A percentile compares a stretch with the other conserved stretches of the same genome.
Conservation (phyloP, 2,113 vertebrate species). For the Lepus timidus region DNA sequence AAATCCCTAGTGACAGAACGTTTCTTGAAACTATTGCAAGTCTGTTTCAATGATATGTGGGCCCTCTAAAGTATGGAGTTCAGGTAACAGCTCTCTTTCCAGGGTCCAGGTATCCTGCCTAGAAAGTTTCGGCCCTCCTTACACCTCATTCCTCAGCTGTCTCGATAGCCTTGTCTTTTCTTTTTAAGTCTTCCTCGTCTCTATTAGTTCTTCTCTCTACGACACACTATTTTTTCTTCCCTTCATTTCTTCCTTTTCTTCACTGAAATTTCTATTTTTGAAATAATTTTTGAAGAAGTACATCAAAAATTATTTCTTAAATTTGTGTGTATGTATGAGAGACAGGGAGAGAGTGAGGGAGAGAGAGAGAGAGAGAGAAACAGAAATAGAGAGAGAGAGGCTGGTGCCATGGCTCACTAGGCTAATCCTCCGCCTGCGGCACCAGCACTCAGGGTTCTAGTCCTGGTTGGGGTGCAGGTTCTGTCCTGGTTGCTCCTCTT, state of each 20-base stretch:
- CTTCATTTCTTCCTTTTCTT: conserved; percentile 4
- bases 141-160: not conserved
- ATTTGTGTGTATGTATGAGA: not conserved
- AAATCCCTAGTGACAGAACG: not conserved
- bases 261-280: conserved; percentile 7
- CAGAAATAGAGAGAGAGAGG: not conserved
- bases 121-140: not conserved
- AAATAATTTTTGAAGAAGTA: conserved; percentile 26
- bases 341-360: too few species aligned
- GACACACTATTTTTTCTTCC: not conserved
- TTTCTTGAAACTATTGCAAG: not conserved
- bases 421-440: too few species aligned
- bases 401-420: too few species aligned
- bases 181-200: conserved; percentile 15
- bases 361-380: not conserved
- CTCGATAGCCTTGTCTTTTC: not conserved
- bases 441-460: too few species aligned
- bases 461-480: too few species aligned
- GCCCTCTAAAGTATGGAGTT: not conserved
- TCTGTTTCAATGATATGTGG: not conserved
- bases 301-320: not conserved
- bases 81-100: not conserved
- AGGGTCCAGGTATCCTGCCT: not conserved
- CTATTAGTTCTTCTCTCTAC: not conserved
- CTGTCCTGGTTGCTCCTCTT: too few species aligned